phyloP scores from a whole-genome alignment of 1,140 invertebrate genomes.

The Hycleus phaleratus region DNA sequence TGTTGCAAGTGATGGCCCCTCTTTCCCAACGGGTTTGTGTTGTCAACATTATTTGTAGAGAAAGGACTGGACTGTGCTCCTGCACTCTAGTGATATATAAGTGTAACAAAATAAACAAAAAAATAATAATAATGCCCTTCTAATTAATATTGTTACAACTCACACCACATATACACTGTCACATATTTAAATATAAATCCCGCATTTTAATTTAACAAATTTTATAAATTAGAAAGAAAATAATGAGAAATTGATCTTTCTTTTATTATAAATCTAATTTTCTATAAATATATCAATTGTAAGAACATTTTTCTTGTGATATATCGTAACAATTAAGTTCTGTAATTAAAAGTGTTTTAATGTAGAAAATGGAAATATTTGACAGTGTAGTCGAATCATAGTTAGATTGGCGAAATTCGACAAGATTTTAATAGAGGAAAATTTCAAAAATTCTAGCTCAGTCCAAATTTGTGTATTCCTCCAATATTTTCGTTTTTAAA shows the following conservation, averaged over 20 bases:
- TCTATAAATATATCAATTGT: too few species aligned
- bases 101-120: slow-evolving; percentile 29
- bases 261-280: too few species aligned
- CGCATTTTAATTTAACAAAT: neutral
- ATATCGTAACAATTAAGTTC: neutral
- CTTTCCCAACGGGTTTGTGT: slow-evolving; percentile 17
- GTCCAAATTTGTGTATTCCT: too few species aligned
- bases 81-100: slow-evolving; percentile 38
- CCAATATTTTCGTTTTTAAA: too few species aligned
- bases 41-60: slow-evolving; percentile 8
- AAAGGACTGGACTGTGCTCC: slow-evolving; percentile 31
- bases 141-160: slow-evolving; percentile 19
- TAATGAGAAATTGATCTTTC: too few species aligned
- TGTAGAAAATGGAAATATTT: neutral
- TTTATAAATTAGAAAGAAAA: too few species aligned
- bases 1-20: slow-evolving; percentile 82
- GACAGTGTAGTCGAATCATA: slow-evolving; percentile 5
- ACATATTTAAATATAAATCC: slow-evolving; percentile 13
- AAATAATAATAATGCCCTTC: slow-evolving; percentile 13
- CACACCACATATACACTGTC: slow-evolving; percentile 22
- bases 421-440: too few species aligned
- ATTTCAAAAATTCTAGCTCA: neutral
- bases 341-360: neutral
- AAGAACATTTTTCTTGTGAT: slow-evolving; percentile 2
- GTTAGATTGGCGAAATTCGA: slow-evolving; percentile 10